Conservation (phyloP, 2,888 invertebrate genomes). For the Epinotia brunnichana region DNA sequence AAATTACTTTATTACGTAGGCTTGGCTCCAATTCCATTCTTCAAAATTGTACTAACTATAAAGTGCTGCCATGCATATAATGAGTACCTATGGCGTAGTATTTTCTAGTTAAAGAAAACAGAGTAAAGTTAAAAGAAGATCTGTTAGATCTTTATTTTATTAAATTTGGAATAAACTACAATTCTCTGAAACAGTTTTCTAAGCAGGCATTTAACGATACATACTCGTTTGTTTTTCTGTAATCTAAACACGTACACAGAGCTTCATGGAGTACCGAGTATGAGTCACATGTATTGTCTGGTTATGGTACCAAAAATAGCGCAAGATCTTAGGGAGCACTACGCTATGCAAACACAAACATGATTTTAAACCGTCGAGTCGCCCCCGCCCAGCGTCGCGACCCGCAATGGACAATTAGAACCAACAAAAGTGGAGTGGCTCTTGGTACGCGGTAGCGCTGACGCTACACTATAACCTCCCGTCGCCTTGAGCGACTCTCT, state of each 20-base stretch:
- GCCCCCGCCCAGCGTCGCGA: slow-evolving; percentile 45
- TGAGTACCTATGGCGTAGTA: too few relatives aligned
- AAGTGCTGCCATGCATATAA: too few relatives aligned
- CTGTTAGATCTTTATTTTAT: neutral
- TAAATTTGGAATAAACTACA: neutral
- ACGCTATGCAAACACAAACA: slow-evolving; percentile 55
- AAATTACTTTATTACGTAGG: neutral
- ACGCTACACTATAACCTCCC: slow-evolving; percentile 58
- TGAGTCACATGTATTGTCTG: slow-evolving; percentile 70
- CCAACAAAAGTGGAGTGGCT: slow-evolving; percentile 65
- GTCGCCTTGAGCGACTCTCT: slow-evolving; percentile 59
- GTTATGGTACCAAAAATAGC: slow-evolving; percentile 71
- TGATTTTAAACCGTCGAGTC: slow-evolving; percentile 57
- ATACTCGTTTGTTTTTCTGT: slow-evolving; percentile 52
- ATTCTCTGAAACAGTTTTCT: neutral
- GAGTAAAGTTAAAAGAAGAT: neutral
- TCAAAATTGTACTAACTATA: too few relatives aligned
- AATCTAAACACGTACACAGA: slow-evolving; percentile 59
- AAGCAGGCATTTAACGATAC: neutral
- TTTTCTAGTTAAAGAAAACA: neutral
- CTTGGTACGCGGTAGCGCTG: slow-evolving; percentile 57
- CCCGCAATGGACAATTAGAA: slow-evolving; percentile 66
- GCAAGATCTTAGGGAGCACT: slow-evolving; percentile 63
- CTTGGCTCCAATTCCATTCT: too few relatives aligned
- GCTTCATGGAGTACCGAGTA: slow-evolving; percentile 54